Base-by-base conservation (phyloP, 2,113 vertebrate genomes). In the Plecturocebus donacophilus region DNA sequence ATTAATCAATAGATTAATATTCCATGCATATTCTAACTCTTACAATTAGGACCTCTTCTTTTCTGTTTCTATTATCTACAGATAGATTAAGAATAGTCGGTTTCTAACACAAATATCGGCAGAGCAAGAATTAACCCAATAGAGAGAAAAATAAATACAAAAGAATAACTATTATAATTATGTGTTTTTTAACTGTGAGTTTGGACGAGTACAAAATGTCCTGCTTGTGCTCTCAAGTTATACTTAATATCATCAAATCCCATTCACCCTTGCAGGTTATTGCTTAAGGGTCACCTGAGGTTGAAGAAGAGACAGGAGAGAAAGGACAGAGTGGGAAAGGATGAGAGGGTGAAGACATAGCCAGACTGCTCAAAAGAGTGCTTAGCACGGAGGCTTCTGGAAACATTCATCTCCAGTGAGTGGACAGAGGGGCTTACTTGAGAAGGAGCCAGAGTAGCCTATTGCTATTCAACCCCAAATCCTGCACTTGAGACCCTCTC, bases 201-300 rank as follows among this genome's bases (percentile, higher is more conserved):
- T 93, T 89, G 58, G 52, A 92, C 79, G 86, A 96, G 40, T 86
- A 88, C 40, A 82, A 91, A 25, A 91, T 86, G 42, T 95, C 82
- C 66, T 87, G 54, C 70, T 97, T 32, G 40, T 83, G 71, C 25
- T 86, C 47, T 95, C 47, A 93, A 75, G 80, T 98, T 93, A 61
- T 95, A 80, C 70, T 97, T 97, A 96, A 90, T 90, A 94, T 68
- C 56, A 95, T 95, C n/a, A 95, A 93, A 96, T 79, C 35, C 42
- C 77, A 84, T 83, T 88, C 20, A 83, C 42, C 20, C n/a, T 90
- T 87, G 21, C 10, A 93, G n/a, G 17, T 80, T 96, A 95, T 92
- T 92, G 61, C 45, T 96, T 94, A 91, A 96, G 40, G 35, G 23
- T 94, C 35, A 90, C 56, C 40, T 96, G 56, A 85, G 21, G 14